A percentile compares a stretch with the other conserved stretches of the same genome.
Evolutionary conservation across 1,140 invertebrate genomes (phyloP).

Genomic region (Teleogryllus occipitalis): DNA sequence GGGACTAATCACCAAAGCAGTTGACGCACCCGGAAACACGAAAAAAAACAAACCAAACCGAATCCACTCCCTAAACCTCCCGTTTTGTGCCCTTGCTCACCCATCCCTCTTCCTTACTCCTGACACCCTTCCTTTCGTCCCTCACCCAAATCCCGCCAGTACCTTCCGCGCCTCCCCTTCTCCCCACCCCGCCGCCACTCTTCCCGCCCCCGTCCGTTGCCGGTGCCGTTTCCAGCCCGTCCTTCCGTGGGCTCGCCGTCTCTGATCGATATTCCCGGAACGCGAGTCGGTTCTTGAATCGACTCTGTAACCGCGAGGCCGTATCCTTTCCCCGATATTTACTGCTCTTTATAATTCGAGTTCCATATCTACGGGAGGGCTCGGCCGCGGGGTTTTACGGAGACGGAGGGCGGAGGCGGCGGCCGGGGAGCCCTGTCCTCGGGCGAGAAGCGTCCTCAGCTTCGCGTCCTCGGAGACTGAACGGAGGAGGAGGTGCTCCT

Average conservation of each 20-base stretch:
- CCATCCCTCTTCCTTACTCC: neutral
- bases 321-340: neutral
- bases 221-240: too few relatives aligned
- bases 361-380: neutral
- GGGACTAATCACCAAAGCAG: too few relatives aligned
- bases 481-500: too few relatives aligned
- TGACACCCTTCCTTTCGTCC: neutral
- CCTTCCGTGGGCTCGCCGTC: too few relatives aligned
- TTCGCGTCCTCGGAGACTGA: too few relatives aligned
- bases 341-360: conserved; percentile 1
- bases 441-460: neutral
- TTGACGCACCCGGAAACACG: too few relatives aligned
- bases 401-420: too few relatives aligned
- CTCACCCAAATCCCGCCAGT: neutral
- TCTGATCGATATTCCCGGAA: neutral
- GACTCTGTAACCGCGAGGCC: neutral
- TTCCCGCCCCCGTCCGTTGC: too few relatives aligned
- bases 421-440: neutral
- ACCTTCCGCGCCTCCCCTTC: neutral
- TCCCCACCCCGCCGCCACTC: too few relatives aligned
- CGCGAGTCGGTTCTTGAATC: neutral
- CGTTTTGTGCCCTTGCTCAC: neutral
- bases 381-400: neutral
- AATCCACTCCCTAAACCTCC: too few relatives aligned
- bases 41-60: too few relatives aligned